Percentiles rank a stretch among this genome's conserved stretches.
Conservation (phyloP, 2,888 invertebrate genomes). For the Bellardia bayeri region DNA sequence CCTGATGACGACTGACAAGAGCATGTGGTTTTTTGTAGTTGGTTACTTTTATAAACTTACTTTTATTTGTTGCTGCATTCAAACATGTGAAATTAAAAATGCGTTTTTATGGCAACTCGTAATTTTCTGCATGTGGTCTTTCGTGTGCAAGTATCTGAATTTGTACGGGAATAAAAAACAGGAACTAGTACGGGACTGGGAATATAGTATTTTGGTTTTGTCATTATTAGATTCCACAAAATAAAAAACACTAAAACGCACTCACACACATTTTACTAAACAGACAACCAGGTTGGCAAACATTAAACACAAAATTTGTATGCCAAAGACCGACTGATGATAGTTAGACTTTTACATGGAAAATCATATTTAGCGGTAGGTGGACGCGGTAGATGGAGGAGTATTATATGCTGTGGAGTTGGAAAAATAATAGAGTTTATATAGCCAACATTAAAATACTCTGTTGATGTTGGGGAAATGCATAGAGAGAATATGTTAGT, state of each 20-base stretch:
- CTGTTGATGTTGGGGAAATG: neutral
- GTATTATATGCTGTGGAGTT: neutral
- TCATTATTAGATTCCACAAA: constrained; percentile 41
- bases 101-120: constrained; percentile 73
- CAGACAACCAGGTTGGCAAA: constrained; percentile 46
- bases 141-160: constrained; percentile 10
- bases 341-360: constrained; percentile 14
- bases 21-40: constrained; percentile 66
- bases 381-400: neutral
- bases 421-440: neutral
- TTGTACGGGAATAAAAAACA: neutral
- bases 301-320: constrained; percentile 43
- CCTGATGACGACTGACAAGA: constrained; percentile 66
- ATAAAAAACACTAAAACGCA: neutral
- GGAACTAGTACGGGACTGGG: neutral
- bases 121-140: constrained; percentile 71
- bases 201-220: constrained; percentile 34
- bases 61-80: neutral
- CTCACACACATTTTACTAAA: constrained; percentile 4
- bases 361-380: constrained; percentile 43
- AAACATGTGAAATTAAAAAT: constrained; percentile 71
- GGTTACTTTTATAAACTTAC: constrained; percentile 15
- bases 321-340: constrained; percentile 8
- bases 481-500: constrained; percentile 40
- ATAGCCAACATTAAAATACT: constrained; percentile 19